phyloP scores from a whole-genome alignment of 2,113 vertebrate genomes.

The Clinocottus analis region DNA sequence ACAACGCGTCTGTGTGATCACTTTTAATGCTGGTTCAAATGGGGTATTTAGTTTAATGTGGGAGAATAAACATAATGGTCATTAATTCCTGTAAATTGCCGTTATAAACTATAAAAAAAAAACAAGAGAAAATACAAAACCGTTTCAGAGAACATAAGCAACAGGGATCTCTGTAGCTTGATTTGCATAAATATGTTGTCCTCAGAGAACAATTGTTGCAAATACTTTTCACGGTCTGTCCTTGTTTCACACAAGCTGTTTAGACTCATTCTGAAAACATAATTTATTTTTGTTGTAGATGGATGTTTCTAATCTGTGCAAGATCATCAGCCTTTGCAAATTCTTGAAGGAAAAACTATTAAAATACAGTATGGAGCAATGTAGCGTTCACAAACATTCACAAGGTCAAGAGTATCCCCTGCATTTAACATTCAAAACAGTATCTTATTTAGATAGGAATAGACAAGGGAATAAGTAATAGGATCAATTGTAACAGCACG shows the following conservation, averaged over 20 bases:
- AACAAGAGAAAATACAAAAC: conserved; percentile 15
- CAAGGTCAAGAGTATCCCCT: conserved; percentile 67
- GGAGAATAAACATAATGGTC: conserved; percentile 22
- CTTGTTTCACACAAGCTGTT: conserved; percentile 42
- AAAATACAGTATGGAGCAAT: conserved; percentile 34
- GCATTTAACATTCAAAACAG: conserved; percentile 61
- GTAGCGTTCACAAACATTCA: conserved; percentile 31
- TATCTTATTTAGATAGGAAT: conserved; percentile 42
- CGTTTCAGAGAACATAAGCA: conserved; percentile 3
- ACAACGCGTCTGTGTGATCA: conserved; percentile 6
- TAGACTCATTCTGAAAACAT: conserved; percentile 31
- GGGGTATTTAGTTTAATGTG: conserved; percentile 30
- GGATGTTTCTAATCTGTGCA: conserved; percentile 56
- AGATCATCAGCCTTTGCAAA: conserved; percentile 41
- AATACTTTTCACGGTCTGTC: conserved; percentile 41
- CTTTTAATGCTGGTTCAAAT: conserved; percentile 44
- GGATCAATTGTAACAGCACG: conserved; percentile 36
- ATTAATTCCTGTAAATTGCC: conserved; percentile 34
- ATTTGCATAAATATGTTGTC: conserved; percentile 53
- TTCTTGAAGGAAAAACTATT: conserved; percentile 49
- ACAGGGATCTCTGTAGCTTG: conserved; percentile 21
- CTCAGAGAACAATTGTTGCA: conserved; percentile 29
- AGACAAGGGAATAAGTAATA: conserved; percentile 50
- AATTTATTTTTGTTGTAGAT: conserved; percentile 36
- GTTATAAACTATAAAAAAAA: conserved; percentile 16